Evolutionary conservation across 2,113 vertebrate species (phyloP), one percentile per base, ranked within the genome.

Genomic region (Amblyopsis rosae): DNA sequence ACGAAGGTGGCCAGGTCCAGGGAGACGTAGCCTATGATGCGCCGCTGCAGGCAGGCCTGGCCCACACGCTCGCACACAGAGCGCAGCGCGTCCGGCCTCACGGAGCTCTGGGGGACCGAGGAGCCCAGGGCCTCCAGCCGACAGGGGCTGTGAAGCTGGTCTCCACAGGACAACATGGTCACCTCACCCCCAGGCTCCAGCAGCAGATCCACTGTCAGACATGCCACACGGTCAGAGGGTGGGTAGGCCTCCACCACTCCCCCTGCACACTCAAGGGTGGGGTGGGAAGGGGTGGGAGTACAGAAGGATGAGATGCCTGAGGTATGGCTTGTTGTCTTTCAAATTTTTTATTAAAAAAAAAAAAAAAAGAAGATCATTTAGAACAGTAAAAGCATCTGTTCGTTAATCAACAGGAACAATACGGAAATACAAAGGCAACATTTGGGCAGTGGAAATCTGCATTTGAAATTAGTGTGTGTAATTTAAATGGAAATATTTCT

Each of bases 181-280:
- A 96, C 82, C 69, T 91, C 78, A 60, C 95, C 96, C 0, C 75
- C 88, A 0, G 95, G 95, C 77, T 96, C 94, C 64, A 98, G 92
- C 75, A 98, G 87, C 91, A 98, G 76, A 84, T 97, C 96, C 82
- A 96, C 94, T 0, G 92, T 95, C 53, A 98, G 81, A 82, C 91
- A 94, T 46, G 94, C 95, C 85, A 96, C 8, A 2, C 83, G 90
- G 32, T 93, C 86, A 0, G 94, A 91, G 32, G 85, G 91, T 0
- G 95, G 96, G 78, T 90, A 94, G 0, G 95, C 95, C 81, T 97
- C 95, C 11, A 97, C 90, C 69, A 95, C 90, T 1, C 95, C 96
- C 9, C 95, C 96, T 96, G 85, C 46, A 77, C 62, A 77, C 16
- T 69, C 55, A 70, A 13, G 15, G 17, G 46, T 13, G 60, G 54